These are phyloP conservation scores for Eristalis intricaria DNA, from an alignment of 2,888 invertebrate genomes.

Conservation along the genomic window DNA sequence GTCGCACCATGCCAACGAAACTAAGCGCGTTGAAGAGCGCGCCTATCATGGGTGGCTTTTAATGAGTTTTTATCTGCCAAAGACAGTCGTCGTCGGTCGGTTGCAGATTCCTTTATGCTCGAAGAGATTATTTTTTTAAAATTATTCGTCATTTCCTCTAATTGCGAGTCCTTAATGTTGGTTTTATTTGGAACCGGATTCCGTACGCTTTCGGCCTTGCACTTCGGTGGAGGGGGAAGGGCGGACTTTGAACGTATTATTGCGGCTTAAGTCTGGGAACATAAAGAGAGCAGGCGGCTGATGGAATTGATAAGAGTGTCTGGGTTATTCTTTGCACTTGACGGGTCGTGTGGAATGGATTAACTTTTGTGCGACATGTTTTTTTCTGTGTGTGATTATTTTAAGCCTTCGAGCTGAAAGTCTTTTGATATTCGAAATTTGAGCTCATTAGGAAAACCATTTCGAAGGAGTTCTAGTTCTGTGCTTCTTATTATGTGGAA, in stretches of 20 bases:
- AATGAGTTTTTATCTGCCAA: constrained; percentile 58
- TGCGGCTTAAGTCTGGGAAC: background rate
- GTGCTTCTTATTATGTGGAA: no score
- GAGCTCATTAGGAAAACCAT: background rate
- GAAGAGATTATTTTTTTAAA: constrained; percentile 26
- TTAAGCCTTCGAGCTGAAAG: background rate
- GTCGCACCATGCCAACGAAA: background rate
- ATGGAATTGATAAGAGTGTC: background rate
- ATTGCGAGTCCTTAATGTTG: constrained; percentile 25
- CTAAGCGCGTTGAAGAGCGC: background rate
- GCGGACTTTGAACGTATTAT: constrained; percentile 23
- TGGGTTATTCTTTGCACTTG: background rate
- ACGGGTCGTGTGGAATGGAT: background rate
- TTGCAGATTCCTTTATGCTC: constrained; percentile 34
- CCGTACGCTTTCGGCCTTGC: background rate
- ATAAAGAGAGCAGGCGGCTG: background rate
- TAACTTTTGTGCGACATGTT: background rate
- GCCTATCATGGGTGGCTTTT: constrained; percentile 48
- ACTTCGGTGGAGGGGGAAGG: background rate
- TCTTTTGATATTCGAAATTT: background rate
- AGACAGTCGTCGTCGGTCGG: constrained; percentile 16
- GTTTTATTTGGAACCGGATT: constrained; percentile 17
- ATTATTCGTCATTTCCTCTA: constrained; percentile 20
- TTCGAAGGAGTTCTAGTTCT: no score
- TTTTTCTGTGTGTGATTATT: background rate